Evolutionary conservation across 2,888 invertebrate species (phyloP), one percentile per base, ranked within the genome.

Genomic region (Xestia ashworthii): DNA sequence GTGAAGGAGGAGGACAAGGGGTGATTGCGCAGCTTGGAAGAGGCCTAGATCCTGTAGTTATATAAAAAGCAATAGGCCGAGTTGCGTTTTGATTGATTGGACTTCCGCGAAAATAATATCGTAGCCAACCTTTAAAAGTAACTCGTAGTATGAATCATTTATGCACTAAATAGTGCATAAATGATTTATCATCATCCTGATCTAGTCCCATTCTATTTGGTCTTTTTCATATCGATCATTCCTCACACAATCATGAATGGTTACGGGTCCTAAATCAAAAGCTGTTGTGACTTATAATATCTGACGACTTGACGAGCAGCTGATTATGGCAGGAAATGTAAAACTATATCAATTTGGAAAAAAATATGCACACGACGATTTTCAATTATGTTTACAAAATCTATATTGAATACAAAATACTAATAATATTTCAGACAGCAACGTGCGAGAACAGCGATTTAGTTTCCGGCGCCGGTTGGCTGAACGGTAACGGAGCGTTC

Each of bases 381-480:
- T 25, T 32, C 11, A 48, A 38, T 71, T 19, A n/a, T 14, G 11
- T 38, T 71, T n/a, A 65, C 53, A 55, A 25, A 41, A 55, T 32
- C 19, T 1, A 1, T 41, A 38, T 58, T 22, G 16, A 46, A 44
- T 41, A 38, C 14, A 65, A 14, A 46, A 78, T 64, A 25, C 19
- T 67, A 58, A 55, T 72, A 41, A 22, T 16, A 53, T 80, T 83
- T 44, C 83, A 95, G 96, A 92, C 91, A 3, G 95, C 94, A 2
- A 91, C 93, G 9, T 96, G 96, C 77, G 94, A 93, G 3, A 94
- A 87, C 82, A 90, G 92, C 71, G 88, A 87, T 11, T 80, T 92
- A 5, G 90, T 96, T 3, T 92, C 94, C 16, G 95, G 95, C 4
- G 73, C 90, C 19, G 94, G 93, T 4, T 96, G 96, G 95, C 81